phyloP scores from a whole-genome alignment of 2,888 invertebrate species.

The Watsonalla binaria region DNA sequence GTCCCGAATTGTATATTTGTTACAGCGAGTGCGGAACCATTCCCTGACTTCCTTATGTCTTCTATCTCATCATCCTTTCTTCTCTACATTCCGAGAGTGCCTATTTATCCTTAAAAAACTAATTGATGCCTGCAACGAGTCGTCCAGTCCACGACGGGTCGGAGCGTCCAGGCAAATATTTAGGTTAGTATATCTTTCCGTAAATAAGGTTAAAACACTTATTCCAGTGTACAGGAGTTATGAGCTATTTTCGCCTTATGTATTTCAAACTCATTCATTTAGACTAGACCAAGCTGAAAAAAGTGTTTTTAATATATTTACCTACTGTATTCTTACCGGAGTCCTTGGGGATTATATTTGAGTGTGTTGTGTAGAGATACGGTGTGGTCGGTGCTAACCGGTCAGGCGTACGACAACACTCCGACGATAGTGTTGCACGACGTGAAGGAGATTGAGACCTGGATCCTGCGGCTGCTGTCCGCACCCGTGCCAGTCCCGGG shows the following conservation, averaged over 20 bases:
- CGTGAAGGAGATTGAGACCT: conserved; percentile 98
- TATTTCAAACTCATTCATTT: too few relatives aligned
- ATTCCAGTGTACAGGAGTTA: too few relatives aligned
- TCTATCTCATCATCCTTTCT: conserved; percentile 99
- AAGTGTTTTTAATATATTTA: too few relatives aligned
- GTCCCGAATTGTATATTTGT: conserved; percentile 25
- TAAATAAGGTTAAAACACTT: background rate
- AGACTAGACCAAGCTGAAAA: too few relatives aligned
- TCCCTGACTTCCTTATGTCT: conserved; percentile 98
- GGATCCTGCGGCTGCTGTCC: conserved; percentile 96
- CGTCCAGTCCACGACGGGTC: conserved; percentile 91
- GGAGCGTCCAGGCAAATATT: conserved; percentile 92
- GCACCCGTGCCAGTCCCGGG: conserved; percentile 99
- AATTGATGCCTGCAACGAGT: conserved; percentile 98
- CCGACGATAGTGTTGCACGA: conserved; percentile 96
- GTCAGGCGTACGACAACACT: conserved; percentile 87
- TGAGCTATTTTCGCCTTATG: too few relatives aligned
- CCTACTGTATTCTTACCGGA: too few relatives aligned
- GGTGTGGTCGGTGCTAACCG: conserved; percentile 97
- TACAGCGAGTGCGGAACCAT: conserved; percentile 90
- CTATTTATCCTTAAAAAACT: conserved; percentile 96
- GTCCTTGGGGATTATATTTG: too few relatives aligned
- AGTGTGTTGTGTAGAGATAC: conserved; percentile 83
- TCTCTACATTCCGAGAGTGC: conserved; percentile 98
- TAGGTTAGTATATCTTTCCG: conserved; percentile 78